phyloP scores from a whole-genome alignment of 1,140 invertebrate genomes.

The Euwallacea similis region DNA sequence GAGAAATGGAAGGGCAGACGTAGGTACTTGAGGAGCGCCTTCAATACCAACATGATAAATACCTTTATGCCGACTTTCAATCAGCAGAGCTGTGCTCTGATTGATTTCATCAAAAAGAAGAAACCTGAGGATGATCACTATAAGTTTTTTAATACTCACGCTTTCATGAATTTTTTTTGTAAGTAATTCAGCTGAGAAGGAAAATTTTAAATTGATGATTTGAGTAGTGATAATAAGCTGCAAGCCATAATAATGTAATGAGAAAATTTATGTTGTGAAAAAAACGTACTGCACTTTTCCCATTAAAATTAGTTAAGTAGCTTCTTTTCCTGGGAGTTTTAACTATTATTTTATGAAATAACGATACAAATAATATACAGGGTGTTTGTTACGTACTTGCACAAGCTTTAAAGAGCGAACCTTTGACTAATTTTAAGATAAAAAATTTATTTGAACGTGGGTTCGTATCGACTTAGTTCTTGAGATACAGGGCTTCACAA shows the following conservation, averaged over 20 bases:
- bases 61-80: neutral
- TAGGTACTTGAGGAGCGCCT: neutral
- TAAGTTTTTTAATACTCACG: conserved; percentile 10
- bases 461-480: neutral
- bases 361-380: neutral
- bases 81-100: neutral
- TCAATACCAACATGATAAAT: neutral
- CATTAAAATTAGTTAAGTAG: too few species aligned
- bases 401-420: neutral
- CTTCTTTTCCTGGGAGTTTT: too few species aligned
- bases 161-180: conserved; percentile 20
- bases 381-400: neutral
- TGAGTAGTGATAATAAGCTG: too few species aligned
- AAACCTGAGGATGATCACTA: neutral
- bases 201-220: neutral
- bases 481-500: neutral
- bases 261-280: too few species aligned
- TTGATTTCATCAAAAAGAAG: neutral
- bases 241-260: too few species aligned
- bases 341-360: too few species aligned
- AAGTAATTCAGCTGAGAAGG: neutral
- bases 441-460: neutral
- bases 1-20: conserved; percentile 4
- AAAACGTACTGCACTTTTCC: too few species aligned
- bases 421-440: neutral